phyloP scores from a whole-genome alignment of 2,113 vertebrate genomes.

The Phylloscopus trochilus region DNA sequence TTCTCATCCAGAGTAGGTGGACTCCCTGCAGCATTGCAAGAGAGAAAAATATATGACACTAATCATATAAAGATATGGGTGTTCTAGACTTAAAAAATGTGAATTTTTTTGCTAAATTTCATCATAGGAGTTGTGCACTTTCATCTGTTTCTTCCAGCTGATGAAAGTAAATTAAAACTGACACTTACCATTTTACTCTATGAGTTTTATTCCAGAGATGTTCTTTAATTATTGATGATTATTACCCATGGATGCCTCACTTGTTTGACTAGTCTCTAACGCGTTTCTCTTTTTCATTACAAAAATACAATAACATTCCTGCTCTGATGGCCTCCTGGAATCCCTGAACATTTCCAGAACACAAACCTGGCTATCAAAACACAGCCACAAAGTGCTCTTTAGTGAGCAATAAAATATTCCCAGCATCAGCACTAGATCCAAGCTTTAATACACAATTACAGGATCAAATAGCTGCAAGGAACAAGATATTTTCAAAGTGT shows the following conservation, averaged over 20 bases:
- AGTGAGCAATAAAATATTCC: slow-evolving; percentile 38
- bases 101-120: neutral
- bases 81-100: neutral
- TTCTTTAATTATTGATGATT: neutral
- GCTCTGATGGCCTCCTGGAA: neutral
- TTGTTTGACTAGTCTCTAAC: neutral
- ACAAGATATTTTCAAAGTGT: neutral
- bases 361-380: slow-evolving; percentile 43
- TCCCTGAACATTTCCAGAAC: slow-evolving; percentile 29
- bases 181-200: neutral
- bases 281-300: neutral
- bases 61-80: neutral
- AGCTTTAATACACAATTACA: slow-evolving; percentile 12
- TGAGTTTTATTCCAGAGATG: neutral
- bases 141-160: neutral
- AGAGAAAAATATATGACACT: neutral
- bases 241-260: neutral
- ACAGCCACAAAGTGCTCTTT: slow-evolving; percentile 55
- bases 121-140: neutral
- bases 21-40: neutral
- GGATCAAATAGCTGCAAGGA: neutral
- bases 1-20: neutral
- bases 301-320: neutral
- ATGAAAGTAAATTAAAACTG: neutral
- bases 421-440: slow-evolving; percentile 6